Evolutionary conservation across 2,113 vertebrate genomes (phyloP).

Genomic region (Shinisaurus crocodilurus): DNA sequence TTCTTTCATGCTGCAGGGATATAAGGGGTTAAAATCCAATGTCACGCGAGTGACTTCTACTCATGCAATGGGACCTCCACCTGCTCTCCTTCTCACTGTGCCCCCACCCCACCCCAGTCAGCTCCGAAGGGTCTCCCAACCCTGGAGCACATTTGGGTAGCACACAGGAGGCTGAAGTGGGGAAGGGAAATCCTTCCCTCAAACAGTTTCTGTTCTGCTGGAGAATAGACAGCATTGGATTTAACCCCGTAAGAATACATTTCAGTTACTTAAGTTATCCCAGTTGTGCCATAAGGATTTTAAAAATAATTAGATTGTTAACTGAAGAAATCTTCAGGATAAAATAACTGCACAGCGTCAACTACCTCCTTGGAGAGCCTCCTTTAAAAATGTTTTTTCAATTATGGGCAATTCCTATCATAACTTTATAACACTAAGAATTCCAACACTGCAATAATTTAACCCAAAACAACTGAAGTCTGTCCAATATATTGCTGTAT

Average conservation of each 20-base stretch:
- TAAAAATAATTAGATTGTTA: constrained; percentile 3
- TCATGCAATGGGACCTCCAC: too few relatives aligned
- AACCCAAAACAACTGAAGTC: constrained; percentile 5
- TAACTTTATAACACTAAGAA: neutral
- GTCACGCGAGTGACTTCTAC: too few relatives aligned
- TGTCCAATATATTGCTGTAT: neutral
- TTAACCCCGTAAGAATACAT: constrained; percentile 38
- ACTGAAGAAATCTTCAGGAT: constrained; percentile 5
- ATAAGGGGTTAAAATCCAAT: neutral
- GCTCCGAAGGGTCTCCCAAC: too few relatives aligned
- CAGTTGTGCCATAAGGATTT: fast-evolving
- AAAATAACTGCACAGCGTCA: neutral
- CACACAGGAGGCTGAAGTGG: too few relatives aligned
- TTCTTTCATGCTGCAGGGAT: constrained; percentile 26
- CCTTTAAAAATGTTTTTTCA: constrained; percentile 5
- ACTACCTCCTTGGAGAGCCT: neutral
- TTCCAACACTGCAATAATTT: neutral
- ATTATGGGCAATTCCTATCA: neutral
- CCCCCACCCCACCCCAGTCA: too few relatives aligned
- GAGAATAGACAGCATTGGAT: too few relatives aligned
- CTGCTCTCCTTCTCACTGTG: too few relatives aligned
- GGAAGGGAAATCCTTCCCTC: too few relatives aligned
- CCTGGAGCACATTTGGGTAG: too few relatives aligned
- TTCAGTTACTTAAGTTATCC: constrained; percentile 48
- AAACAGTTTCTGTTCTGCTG: too few relatives aligned